A percentile compares a stretch with the other conserved stretches of the same genome.
Evolutionary conservation across 35 echinoderm and acorn worm species (phyloP).

Genomic region (Hemicentrotus pulcherrimus): DNA sequence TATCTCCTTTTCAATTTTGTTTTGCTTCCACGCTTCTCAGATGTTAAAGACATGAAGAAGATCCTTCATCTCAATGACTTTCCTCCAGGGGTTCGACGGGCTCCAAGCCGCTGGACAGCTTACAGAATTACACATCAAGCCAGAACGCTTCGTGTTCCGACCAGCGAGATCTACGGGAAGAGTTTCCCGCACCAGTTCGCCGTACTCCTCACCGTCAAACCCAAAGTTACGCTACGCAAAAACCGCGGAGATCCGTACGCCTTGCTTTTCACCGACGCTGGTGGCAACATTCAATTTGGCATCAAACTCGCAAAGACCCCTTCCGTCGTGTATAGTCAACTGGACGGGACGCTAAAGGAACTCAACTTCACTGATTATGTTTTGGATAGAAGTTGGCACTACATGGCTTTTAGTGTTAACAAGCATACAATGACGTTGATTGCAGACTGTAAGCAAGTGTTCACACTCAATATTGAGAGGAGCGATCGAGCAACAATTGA

Average conservation of each 20-base stretch:
- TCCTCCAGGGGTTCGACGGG: conserved; percentile 42
- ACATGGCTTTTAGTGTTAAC: conserved; percentile 67
- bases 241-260: conserved; percentile 52
- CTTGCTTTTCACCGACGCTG: conserved; percentile 54
- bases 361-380: conserved; percentile 53
- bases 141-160: conserved; percentile 41
- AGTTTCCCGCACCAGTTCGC: conserved; percentile 74
- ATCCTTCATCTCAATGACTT: conserved; percentile 38
- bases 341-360: neutral
- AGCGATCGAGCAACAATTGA: conserved; percentile 32
- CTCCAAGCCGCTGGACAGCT: conserved; percentile 45
- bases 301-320: conserved; percentile 57
- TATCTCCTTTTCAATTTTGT: neutral
- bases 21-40: neutral
- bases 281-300: conserved; percentile 54
- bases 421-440: conserved; percentile 57
- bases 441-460: conserved; percentile 60
- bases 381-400: conserved; percentile 65
- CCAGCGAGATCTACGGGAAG: conserved; percentile 41
- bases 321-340: conserved; percentile 50
- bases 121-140: conserved; percentile 41
- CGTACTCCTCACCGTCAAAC: conserved; percentile 63
- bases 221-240: neutral
- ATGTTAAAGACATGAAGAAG: conserved; percentile 55
- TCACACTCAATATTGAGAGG: conserved; percentile 19